phyloP scores from a whole-genome alignment of 1,140 invertebrate genomes.

The Pogonomyrmex californicus region DNA sequence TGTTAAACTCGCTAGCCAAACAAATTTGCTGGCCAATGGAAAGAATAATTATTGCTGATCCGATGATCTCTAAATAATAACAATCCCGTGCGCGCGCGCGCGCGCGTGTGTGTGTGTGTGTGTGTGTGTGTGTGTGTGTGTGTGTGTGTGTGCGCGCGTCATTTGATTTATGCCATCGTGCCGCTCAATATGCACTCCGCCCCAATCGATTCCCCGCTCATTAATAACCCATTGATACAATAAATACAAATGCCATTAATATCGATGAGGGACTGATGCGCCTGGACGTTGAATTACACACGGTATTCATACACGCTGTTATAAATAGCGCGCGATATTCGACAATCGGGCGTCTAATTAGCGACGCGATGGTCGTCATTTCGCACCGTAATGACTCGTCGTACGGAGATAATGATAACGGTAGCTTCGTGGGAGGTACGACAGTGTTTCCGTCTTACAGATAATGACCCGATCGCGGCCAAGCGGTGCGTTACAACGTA shows the following conservation, averaged over 20 bases:
- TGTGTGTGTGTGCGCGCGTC: no score
- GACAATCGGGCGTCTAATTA: constrained; percentile 42
- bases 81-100: not conserved
- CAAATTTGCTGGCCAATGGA: not conserved
- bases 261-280: constrained; percentile 1
- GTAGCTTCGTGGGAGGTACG: constrained; percentile 35
- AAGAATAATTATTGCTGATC: not conserved
- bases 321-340: constrained; percentile 8
- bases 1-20: constrained; percentile 16
- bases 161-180: constrained; percentile 11
- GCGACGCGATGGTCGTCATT: not conserved
- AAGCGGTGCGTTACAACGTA: constrained; percentile 52
- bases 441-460: constrained; percentile 44
- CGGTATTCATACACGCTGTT: constrained; percentile 1
- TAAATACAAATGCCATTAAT: constrained; percentile 57
- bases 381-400: constrained; percentile 34
- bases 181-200: constrained; percentile 17
- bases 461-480: constrained; percentile 39
- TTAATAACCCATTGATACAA: constrained; percentile 62
- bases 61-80: constrained; percentile 51
- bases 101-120: no score
- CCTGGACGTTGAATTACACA: constrained; percentile 3
- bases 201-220: constrained; percentile 34
- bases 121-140: no score
- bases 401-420: constrained; percentile 54